Conservation (phyloP, 2,888 invertebrate genomes). For the Fragum sueziense region DNA sequence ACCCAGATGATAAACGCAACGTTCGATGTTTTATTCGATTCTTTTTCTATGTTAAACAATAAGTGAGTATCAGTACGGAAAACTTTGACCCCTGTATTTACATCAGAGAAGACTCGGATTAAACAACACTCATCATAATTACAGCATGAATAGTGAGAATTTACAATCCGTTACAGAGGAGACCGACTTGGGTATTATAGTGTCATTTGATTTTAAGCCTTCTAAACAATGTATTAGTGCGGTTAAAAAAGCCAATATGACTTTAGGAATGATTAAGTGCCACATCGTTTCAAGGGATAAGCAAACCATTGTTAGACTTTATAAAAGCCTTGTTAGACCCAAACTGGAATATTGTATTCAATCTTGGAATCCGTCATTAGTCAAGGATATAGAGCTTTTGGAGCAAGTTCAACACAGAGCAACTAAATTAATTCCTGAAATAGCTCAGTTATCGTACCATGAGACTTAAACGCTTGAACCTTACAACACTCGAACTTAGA, state of each 20-base stretch:
- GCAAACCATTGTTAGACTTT: not conserved
- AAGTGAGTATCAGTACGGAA: no score
- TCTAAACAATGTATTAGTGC: constrained; percentile 13
- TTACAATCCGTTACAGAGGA: not conserved
- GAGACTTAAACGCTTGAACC: constrained; percentile 21
- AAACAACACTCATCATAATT: no score
- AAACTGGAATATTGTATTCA: constrained; percentile 15
- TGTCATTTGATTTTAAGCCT: constrained; percentile 11
- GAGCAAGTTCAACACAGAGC: not conserved
- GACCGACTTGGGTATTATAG: not conserved
- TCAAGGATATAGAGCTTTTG: not conserved
- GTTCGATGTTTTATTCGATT: no score
- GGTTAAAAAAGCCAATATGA: constrained; percentile 26
- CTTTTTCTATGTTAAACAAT: no score
- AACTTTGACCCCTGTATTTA: no score
- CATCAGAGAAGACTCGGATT: no score
- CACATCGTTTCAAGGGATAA: constrained; percentile 8
- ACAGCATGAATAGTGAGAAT: not conserved
- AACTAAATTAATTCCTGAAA: constrained; percentile 25
- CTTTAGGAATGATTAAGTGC: constrained; percentile 11
- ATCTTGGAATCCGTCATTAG: constrained; percentile 9
- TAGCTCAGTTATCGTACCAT: constrained; percentile 6
- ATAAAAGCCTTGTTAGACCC: constrained; percentile 8
- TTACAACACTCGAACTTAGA: constrained; percentile 19
- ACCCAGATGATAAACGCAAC: no score